phyloP scores from a whole-genome alignment of 2,113 vertebrate species.

The Tupaia chinensis region DNA sequence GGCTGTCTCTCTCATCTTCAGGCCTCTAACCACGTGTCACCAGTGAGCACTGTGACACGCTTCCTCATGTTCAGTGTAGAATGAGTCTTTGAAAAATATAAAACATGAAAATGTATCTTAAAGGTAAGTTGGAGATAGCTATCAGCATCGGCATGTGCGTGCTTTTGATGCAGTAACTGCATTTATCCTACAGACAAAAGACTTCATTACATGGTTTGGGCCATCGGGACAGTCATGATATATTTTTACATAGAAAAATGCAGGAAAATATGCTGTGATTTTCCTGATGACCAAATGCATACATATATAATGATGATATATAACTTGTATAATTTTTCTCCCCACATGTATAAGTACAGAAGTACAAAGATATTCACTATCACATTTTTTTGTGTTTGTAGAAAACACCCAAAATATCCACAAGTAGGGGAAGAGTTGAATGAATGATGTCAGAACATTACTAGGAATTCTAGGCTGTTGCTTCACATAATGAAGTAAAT shows the following conservation, averaged over 20 bases:
- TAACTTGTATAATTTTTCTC: not conserved
- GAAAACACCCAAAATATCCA: not conserved
- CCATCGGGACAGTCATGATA: too few species aligned
- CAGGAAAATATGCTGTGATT: too few species aligned
- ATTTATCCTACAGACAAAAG: constrained; percentile 9
- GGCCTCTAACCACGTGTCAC: constrained; percentile 3
- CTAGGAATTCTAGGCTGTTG: not conserved
- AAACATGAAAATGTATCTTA: not conserved
- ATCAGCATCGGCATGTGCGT: not conserved
- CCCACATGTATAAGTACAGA: not conserved
- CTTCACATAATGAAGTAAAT: not conserved
- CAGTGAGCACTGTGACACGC: not conserved
- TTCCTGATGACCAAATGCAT: too few species aligned
- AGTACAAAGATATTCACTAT: not conserved
- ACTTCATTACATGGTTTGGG: not conserved
- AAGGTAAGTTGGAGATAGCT: not conserved
- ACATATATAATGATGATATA: not conserved
- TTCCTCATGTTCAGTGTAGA: not conserved
- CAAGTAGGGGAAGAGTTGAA: not conserved
- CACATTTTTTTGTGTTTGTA: not conserved
- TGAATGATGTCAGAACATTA: not conserved
- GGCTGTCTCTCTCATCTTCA: not conserved
- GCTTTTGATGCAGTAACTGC: not conserved
- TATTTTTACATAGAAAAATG: too few species aligned
- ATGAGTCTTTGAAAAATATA: not conserved